These are phyloP conservation scores for Pelodytes ibericus DNA, from an alignment of 2,797 vertebrate genomes.

Conservation along the genomic window DNA sequence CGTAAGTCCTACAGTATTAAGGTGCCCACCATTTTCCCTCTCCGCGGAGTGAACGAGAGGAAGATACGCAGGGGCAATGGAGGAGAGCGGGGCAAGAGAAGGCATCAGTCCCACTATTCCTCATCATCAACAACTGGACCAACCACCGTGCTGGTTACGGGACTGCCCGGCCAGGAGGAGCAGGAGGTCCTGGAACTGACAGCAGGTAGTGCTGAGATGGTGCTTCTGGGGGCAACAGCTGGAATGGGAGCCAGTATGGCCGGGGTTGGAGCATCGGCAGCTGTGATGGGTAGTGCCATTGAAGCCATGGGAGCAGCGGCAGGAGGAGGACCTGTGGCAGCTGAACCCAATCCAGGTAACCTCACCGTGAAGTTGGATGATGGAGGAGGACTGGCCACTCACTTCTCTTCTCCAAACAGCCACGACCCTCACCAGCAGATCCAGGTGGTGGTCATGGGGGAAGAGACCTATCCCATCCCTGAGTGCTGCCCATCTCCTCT, in stretches of 20 bases:
- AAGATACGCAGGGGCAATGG: conserved; percentile 76
- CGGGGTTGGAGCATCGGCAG: conserved; percentile 28
- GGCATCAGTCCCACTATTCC: conserved; percentile 42
- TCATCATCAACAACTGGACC: conserved; percentile 65
- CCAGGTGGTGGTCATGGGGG: conserved; percentile 60
- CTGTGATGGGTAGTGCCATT: conserved; percentile 16
- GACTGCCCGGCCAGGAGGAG: conserved; percentile 38
- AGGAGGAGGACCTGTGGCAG: not conserved
- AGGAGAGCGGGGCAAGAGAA: conserved; percentile 57
- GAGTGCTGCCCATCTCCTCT: conserved; percentile 68
- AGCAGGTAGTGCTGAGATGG: conserved; percentile 39
- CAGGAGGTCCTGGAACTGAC: conserved; percentile 51
- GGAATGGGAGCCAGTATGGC: conserved; percentile 32
- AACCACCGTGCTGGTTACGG: conserved; percentile 66
- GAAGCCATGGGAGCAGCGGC: not conserved
- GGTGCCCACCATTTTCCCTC: conserved; percentile 91
- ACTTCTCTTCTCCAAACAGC: conserved; percentile 40
- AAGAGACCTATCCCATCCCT: conserved; percentile 54
- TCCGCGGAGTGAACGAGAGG: conserved; percentile 91
- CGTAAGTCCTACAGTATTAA: conserved; percentile 93
- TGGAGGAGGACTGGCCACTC: conserved; percentile 50
- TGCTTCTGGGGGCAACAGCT: conserved; percentile 22
- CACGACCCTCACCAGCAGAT: conserved; percentile 61
- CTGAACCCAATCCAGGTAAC: conserved; percentile 83
- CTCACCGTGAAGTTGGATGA: conserved; percentile 79